A percentile compares a stretch with the other conserved stretches of the same genome.
phyloP scores from a whole-genome alignment of 2,888 invertebrate species.

The Andrena trimmerana region DNA sequence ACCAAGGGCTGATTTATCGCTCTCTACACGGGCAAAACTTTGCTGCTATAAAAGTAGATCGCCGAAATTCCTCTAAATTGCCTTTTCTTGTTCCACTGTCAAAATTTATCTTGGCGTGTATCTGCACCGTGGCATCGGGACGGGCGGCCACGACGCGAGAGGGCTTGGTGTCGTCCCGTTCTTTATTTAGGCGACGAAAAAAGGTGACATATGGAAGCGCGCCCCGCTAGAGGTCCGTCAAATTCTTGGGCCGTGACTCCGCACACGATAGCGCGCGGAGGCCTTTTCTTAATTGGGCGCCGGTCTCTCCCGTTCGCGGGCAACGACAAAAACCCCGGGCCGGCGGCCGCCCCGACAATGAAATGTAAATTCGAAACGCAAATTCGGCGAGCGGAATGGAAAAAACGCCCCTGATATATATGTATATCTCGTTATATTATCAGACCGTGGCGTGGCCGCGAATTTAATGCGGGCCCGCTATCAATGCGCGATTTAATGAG shows the following conservation, averaged over 20 bases:
- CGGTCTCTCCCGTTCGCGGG: not conserved
- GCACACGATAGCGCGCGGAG: constrained; percentile 20
- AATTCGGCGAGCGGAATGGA: constrained; percentile 41
- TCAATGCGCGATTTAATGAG: constrained; percentile 63
- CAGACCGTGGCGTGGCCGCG: constrained; percentile 41
- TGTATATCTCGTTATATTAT: constrained; percentile 62
- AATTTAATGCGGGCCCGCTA: constrained; percentile 53
- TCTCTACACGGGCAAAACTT: constrained; percentile 52
- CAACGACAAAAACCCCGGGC: constrained; percentile 30
- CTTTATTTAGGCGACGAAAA: constrained; percentile 61
- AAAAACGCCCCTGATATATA: constrained; percentile 44
- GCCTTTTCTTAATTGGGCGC: constrained; percentile 51
- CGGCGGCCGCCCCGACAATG: constrained; percentile 31
- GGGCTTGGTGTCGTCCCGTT: constrained; percentile 27
- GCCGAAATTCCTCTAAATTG: constrained; percentile 68
- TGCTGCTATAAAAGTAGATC: constrained; percentile 60
- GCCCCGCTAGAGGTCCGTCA: constrained; percentile 49
- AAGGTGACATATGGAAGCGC: constrained; percentile 51
- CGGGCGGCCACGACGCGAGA: constrained; percentile 1
- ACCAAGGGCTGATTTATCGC: constrained; percentile 48
- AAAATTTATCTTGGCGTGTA: constrained; percentile 71
- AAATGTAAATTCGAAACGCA: constrained; percentile 55
- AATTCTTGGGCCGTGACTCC: constrained; percentile 60
- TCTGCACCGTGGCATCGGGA: constrained; percentile 41
- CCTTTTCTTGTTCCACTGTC: constrained; percentile 69